Percentiles rank a stretch among this genome's conserved stretches.
These are phyloP conservation scores for Chrysocyon brachyurus DNA, from an alignment of 2,797 vertebrate species.

Conservation along the genomic window DNA sequence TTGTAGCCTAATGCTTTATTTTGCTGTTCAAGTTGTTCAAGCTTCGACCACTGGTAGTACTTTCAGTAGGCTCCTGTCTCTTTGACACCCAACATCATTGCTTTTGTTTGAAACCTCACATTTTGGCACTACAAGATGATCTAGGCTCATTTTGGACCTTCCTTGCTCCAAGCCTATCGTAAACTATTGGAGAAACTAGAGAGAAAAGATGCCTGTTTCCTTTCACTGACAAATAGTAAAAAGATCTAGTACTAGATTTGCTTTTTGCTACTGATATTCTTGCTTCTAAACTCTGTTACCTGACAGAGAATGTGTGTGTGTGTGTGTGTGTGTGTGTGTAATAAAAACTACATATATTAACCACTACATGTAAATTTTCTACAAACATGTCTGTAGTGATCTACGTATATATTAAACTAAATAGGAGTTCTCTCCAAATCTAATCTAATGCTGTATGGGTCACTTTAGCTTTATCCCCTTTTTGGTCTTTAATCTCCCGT, in stretches of 20 bases:
- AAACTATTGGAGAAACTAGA: not conserved
- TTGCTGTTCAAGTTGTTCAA: not conserved
- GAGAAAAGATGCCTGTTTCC: not conserved
- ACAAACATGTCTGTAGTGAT: not conserved
- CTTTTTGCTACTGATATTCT: not conserved
- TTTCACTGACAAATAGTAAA: not conserved
- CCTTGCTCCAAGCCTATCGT: not conserved
- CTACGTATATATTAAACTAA: not conserved
- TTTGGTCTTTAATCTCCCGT: not conserved
- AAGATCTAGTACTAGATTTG: not conserved
- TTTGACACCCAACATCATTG: not conserved
- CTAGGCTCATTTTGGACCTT: not conserved
- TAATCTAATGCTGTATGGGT: not conserved
- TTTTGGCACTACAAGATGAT: not conserved
- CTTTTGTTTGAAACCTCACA: not conserved
- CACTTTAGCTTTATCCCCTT: not conserved
- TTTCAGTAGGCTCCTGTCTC: too few relatives aligned
- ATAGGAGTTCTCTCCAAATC: not conserved
- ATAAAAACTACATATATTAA: not conserved
- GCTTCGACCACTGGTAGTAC: not conserved
- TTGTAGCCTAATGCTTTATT: not conserved
- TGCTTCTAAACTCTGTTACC: not conserved
- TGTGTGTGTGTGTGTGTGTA: too few relatives aligned
- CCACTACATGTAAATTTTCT: not conserved
- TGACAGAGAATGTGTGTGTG: not conserved